Evolutionary conservation across 2,888 invertebrate genomes (phyloP).

Genomic region (Oscheius sp.): DNA sequence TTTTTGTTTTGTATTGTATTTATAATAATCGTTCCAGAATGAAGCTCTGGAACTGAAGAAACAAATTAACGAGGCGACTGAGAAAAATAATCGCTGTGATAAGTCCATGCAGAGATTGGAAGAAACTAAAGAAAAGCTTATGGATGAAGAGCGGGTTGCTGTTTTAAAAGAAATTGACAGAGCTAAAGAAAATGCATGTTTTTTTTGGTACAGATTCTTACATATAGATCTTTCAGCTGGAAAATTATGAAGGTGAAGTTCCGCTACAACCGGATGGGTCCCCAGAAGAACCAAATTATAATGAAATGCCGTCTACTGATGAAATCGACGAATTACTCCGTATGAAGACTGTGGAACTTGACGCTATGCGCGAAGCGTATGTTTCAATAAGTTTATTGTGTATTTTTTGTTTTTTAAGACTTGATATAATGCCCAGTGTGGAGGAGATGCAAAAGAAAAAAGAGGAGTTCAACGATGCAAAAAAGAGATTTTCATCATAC

Average conservation of each 20-base stretch:
- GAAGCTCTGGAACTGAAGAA: background rate
- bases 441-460: background rate
- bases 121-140: background rate
- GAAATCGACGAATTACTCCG: conserved; percentile 30
- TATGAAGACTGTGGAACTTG: background rate
- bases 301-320: conserved; percentile 34
- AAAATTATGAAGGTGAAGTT: background rate
- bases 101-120: background rate
- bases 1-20: background rate
- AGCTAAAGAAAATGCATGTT: background rate
- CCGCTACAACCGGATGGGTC: background rate
- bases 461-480: background rate
- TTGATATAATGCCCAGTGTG: background rate
- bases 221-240: background rate
- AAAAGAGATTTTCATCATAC: background rate
- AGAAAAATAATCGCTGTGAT: background rate
- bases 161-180: background rate
- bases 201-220: background rate
- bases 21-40: background rate
- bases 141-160: background rate
- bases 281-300: background rate
- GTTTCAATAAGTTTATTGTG: no score
- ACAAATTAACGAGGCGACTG: conserved; percentile 1
- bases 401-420: conserved; percentile 5
- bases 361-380: background rate